Conservation (phyloP, 1,140 invertebrate genomes). For the Drosophila setifemur region DNA sequence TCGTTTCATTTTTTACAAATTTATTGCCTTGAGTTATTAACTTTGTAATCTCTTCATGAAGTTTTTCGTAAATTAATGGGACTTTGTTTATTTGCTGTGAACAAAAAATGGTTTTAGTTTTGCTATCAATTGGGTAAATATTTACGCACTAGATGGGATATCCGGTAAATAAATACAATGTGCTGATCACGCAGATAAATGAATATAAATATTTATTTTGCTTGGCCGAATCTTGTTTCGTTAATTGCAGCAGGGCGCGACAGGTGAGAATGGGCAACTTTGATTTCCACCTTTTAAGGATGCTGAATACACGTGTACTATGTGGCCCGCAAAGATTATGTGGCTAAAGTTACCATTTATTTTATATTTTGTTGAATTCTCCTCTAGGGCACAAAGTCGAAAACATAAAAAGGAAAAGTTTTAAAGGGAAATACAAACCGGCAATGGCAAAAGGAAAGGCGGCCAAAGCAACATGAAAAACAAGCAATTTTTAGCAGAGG, state of each 20-base stretch:
- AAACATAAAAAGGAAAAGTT: conserved; percentile 48
- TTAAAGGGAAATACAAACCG: conserved; percentile 46
- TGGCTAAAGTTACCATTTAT: conserved; percentile 43
- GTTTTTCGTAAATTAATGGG: conserved; percentile 39
- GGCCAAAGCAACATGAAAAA: conserved; percentile 38
- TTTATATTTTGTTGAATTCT: conserved; percentile 13
- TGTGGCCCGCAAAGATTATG: conserved; percentile 33
- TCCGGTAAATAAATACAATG: background rate
- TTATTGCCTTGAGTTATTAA: conserved; percentile 59
- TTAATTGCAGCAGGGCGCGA: conserved; percentile 3
- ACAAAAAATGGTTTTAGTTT: background rate
- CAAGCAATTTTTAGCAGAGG: conserved; percentile 30
- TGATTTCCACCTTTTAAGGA: conserved; percentile 2
- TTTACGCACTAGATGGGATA: background rate
- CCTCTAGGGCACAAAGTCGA: conserved; percentile 38
- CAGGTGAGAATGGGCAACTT: background rate
- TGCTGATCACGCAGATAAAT: background rate
- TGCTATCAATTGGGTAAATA: conserved; percentile 11
- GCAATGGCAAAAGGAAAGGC: conserved; percentile 32
- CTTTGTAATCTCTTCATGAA: conserved; percentile 63
- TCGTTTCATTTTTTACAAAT: conserved; percentile 10
- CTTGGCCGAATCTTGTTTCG: background rate
- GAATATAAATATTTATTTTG: conserved; percentile 5
- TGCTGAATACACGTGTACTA: conserved; percentile 24
- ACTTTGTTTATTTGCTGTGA: background rate